Evolutionary conservation across 64 coral and sea anemone species (phyloP).

Genomic region (Montipora cactus): DNA sequence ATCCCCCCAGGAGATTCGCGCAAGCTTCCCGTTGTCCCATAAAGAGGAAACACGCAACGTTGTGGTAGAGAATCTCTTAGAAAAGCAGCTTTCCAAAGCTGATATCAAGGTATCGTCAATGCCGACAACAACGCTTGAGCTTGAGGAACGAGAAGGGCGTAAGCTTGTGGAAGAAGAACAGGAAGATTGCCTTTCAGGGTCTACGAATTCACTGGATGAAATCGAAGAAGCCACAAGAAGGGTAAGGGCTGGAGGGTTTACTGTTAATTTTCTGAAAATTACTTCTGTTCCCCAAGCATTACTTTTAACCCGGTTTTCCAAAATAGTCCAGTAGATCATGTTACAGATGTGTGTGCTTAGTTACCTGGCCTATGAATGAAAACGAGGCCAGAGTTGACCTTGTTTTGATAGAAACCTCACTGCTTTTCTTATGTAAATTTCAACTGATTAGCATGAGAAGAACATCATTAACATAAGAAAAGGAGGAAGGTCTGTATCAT

Average conservation of each 20-base stretch:
- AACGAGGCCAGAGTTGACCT: too few species aligned
- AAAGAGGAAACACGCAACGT: slow-evolving; percentile 80
- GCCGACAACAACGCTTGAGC: slow-evolving; percentile 77
- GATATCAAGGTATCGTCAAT: slow-evolving; percentile 79
- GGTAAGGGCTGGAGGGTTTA: slow-evolving; percentile 39
- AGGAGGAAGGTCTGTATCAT: too few species aligned
- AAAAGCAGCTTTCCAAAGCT: slow-evolving; percentile 87
- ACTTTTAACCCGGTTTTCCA: too few species aligned
- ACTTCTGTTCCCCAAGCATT: too few species aligned
- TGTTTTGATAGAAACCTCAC: too few species aligned
- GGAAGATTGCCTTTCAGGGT: slow-evolving; percentile 60
- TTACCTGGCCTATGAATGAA: too few species aligned
- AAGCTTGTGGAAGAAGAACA: slow-evolving; percentile 14
- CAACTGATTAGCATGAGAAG: too few species aligned
- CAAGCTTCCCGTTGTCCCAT: slow-evolving; percentile 81
- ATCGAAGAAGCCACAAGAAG: slow-evolving; percentile 91
- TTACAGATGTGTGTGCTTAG: too few species aligned
- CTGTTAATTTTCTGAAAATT: not conserved
- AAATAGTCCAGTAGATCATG: too few species aligned
- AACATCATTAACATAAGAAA: too few species aligned
- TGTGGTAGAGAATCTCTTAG: slow-evolving; percentile 90
- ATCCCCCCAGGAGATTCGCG: slow-evolving; percentile 40
- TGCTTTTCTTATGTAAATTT: too few species aligned
- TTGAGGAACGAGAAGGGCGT: slow-evolving; percentile 21
- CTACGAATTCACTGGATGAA: slow-evolving; percentile 85